Evolutionary conservation across 2,113 vertebrate species (phyloP).

Genomic region (Strigops habroptila): DNA sequence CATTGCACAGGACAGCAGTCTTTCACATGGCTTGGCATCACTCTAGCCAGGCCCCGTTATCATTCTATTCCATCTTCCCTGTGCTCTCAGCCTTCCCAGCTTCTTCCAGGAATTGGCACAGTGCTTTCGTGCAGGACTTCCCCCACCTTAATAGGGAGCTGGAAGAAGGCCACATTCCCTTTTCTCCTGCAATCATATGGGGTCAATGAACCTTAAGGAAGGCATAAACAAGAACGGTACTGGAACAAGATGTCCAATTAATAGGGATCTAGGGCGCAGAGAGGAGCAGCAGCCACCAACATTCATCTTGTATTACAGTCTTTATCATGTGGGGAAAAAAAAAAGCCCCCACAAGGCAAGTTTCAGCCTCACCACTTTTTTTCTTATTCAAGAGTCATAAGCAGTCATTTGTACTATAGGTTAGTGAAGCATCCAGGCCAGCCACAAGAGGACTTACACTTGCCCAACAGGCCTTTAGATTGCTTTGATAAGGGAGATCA

Average conservation of each 20-base stretch:
- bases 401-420: neutral
- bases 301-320: neutral
- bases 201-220: neutral
- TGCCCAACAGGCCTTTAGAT: neutral
- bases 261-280: neutral
- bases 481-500: neutral
- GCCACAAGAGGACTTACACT: neutral
- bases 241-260: neutral
- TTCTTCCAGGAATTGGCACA: neutral
- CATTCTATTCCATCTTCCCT: neutral
- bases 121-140: neutral
- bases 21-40: neutral
- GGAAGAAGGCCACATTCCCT: neutral
- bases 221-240: neutral
- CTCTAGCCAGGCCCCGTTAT: neutral
- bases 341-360: neutral
- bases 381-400: neutral
- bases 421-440: neutral
- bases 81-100: neutral
- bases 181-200: neutral
- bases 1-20: too few species aligned
- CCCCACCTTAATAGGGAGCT: neutral
- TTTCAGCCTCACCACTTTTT: neutral
- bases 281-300: neutral
- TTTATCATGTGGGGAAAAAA: neutral